Evolutionary conservation across 2,888 invertebrate species (phyloP).

Genomic region (Leptinotarsa peninsularis): DNA sequence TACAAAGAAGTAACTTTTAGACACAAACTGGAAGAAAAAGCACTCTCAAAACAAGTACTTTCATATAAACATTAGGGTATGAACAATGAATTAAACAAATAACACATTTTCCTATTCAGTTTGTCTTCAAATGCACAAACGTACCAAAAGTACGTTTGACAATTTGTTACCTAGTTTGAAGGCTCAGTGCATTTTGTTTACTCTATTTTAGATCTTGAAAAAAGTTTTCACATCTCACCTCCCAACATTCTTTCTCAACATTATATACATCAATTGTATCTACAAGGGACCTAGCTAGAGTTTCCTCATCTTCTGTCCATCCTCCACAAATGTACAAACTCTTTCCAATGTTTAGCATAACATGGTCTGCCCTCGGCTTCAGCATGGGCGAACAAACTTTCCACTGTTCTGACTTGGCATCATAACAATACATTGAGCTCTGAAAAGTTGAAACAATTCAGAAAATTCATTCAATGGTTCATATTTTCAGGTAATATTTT

Average conservation of each 20-base stretch:
- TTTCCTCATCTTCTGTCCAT: slow-evolving; percentile 71
- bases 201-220: neutral
- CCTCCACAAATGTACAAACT: slow-evolving; percentile 76
- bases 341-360: slow-evolving; percentile 71
- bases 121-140: no score
- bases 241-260: slow-evolving; percentile 71
- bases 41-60: no score
- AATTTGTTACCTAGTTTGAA: neutral
- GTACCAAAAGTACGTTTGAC: neutral
- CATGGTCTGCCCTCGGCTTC: slow-evolving; percentile 75
- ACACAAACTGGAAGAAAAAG: no score
- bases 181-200: no score
- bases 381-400: slow-evolving; percentile 69
- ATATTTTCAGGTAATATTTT: no score
- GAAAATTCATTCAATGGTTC: no score
- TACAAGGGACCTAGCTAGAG: slow-evolving; percentile 66
- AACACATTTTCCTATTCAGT: no score
- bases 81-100: no score
- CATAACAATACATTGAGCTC: slow-evolving; percentile 66
- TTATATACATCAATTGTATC: slow-evolving; percentile 77
- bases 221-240: slow-evolving; percentile 46
- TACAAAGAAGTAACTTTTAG: no score
- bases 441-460: slow-evolving; percentile 26
- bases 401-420: slow-evolving; percentile 70
- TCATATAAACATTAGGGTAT: no score